Conservation (phyloP, 2,888 invertebrate genomes). For the Drosophila kambysellisi region DNA sequence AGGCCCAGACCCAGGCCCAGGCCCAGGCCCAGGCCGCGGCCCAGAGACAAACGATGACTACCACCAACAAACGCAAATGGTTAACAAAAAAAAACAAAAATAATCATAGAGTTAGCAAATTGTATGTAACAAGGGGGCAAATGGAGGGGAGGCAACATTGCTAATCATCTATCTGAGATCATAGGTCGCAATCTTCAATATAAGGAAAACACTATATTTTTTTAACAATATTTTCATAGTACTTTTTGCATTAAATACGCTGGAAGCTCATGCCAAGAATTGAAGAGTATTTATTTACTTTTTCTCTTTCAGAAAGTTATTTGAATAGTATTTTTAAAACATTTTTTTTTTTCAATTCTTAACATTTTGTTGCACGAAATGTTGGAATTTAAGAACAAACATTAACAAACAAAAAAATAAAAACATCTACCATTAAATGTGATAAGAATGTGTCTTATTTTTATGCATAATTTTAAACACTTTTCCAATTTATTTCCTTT, state of each 20-base stretch:
- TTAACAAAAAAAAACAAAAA: constrained; percentile 2
- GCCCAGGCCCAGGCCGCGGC: constrained; percentile 13
- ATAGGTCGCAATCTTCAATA: background rate
- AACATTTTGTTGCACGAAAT: too few relatives aligned
- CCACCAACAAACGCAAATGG: background rate
- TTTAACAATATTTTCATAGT: background rate
- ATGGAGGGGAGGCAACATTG: background rate
- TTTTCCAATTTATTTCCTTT: background rate
- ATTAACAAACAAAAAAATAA: background rate
- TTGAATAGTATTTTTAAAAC: background rate
- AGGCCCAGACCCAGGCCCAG: constrained; percentile 15
- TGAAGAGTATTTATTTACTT: background rate
- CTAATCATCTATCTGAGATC: background rate
- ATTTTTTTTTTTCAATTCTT: too few relatives aligned
- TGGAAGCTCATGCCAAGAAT: background rate
- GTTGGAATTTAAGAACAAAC: background rate
- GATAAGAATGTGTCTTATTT: background rate
- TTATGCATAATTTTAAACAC: background rate
- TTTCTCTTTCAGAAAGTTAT: background rate
- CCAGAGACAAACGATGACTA: constrained; percentile 21
- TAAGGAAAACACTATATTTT: background rate
- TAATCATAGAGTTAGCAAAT: constrained; percentile 3
- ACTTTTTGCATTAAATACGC: background rate
- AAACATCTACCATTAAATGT: background rate
- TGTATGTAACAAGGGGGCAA: constrained; percentile 2